A percentile compares a stretch with the other conserved stretches of the same genome.
These are phyloP conservation scores for Maconellicoccus hirsutus DNA, from an alignment of 1,140 invertebrate species.

Conservation along the genomic window DNA sequence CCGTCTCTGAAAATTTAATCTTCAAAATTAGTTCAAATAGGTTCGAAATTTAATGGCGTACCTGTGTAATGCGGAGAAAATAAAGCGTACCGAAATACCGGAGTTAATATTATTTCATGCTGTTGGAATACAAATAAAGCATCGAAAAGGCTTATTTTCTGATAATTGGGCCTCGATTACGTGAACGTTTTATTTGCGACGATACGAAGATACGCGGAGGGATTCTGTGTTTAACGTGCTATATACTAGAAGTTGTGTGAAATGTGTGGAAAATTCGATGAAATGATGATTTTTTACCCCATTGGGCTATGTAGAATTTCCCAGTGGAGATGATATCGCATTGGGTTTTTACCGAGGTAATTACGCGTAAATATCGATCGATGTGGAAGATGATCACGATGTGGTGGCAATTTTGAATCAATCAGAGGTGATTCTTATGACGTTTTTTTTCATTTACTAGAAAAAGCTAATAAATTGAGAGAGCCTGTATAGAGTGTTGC, in stretches of 20 bases:
- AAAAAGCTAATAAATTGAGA: no score
- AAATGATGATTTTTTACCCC: not conserved
- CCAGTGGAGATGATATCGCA: not conserved
- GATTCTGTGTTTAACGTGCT: not conserved
- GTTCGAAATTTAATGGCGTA: not conserved
- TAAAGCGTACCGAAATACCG: not conserved
- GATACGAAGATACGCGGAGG: not conserved
- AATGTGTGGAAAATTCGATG: not conserved
- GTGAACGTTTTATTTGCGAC: not conserved
- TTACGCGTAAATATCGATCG: no score
- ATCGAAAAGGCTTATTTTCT: not conserved
- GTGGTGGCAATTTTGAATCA: no score
- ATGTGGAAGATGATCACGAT: no score
- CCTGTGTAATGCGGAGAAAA: not conserved
- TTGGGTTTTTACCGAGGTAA: not conserved
- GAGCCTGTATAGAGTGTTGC: no score
- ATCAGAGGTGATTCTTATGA: no score
- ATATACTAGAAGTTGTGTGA: no score
- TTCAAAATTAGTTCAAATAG: slow-evolving; percentile 16
- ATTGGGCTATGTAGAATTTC: not conserved
- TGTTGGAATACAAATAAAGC: not conserved
- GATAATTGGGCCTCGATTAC: no score
- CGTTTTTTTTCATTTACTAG: no score
- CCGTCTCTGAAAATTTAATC: slow-evolving; percentile 18
- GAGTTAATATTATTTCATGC: not conserved